Conservation (phyloP, 2,797 vertebrate species). For the Peromyscus nudipes region DNA sequence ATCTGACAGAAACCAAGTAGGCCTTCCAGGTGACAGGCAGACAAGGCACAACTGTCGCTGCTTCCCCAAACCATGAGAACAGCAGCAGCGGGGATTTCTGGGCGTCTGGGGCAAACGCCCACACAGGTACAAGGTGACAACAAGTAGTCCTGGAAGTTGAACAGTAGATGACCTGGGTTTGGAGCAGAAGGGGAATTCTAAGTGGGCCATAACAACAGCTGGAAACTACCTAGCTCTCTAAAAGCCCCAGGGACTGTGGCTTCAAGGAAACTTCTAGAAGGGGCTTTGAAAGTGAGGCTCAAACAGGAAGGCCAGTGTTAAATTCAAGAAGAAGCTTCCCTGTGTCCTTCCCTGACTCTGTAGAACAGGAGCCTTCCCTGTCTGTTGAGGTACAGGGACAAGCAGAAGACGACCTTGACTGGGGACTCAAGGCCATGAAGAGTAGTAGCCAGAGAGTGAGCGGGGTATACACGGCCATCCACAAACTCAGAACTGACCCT, state of each 20-base stretch:
- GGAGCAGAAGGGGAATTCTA: background rate
- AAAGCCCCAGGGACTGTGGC: background rate
- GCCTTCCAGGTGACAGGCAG: background rate
- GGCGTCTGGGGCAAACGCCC: background rate
- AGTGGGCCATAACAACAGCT: background rate
- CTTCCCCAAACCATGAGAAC: background rate
- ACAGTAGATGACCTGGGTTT: background rate
- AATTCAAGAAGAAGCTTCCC: background rate
- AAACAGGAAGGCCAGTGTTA: background rate
- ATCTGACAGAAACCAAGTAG: background rate
- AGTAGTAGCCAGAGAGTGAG: background rate
- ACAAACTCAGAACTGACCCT: background rate
- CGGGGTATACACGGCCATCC: fast-evolving
- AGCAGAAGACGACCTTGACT: background rate
- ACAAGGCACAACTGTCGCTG: background rate
- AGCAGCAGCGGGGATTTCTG: background rate
- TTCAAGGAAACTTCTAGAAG: background rate
- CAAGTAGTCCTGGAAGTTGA: background rate
- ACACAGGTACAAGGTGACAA: background rate
- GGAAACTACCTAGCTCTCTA: background rate
- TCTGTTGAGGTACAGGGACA: background rate
- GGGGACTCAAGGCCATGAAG: background rate
- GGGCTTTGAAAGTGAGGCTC: background rate
- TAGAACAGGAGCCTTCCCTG: background rate
- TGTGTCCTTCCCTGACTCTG: background rate